A percentile compares a stretch with the other conserved stretches of the same genome.
These are phyloP conservation scores for Campopleginae sp. DNA, from an alignment of 2,888 invertebrate genomes.

Conservation along the genomic window DNA sequence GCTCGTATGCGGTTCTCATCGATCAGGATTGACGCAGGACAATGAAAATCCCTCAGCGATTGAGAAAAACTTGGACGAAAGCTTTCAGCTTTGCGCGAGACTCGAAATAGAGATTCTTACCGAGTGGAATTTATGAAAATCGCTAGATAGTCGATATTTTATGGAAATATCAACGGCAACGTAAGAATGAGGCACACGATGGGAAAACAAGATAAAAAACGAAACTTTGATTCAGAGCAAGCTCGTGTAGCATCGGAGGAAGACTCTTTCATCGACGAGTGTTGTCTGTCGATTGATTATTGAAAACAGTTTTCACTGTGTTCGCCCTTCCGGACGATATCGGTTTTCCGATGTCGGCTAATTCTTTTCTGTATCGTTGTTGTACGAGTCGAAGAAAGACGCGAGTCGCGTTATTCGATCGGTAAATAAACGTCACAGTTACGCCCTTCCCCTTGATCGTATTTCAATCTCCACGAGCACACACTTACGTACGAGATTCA, in stretches of 20 bases:
- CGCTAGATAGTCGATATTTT: neutral
- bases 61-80: neutral
- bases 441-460: neutral
- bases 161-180: neutral
- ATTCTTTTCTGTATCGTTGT: slow-evolving; percentile 12
- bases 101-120: slow-evolving; percentile 3
- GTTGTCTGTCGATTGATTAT: slow-evolving; percentile 53
- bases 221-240: slow-evolving; percentile 17
- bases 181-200: neutral
- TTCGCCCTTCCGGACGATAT: slow-evolving; percentile 56
- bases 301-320: slow-evolving; percentile 48
- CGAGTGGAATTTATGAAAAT: neutral
- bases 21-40: slow-evolving; percentile 53
- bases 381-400: neutral
- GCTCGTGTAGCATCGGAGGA: slow-evolving; percentile 14
- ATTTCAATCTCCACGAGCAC: neutral
- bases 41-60: slow-evolving; percentile 47
- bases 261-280: slow-evolving; percentile 1
- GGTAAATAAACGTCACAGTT: neutral
- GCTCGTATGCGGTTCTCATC: slow-evolving; percentile 48
- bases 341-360: slow-evolving; percentile 39
- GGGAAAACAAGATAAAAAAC: neutral
- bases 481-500: neutral
- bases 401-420: neutral
- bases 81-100: neutral